Base-by-base conservation (phyloP, 1,140 invertebrate species). In the Drosophila sechellia region DNA sequence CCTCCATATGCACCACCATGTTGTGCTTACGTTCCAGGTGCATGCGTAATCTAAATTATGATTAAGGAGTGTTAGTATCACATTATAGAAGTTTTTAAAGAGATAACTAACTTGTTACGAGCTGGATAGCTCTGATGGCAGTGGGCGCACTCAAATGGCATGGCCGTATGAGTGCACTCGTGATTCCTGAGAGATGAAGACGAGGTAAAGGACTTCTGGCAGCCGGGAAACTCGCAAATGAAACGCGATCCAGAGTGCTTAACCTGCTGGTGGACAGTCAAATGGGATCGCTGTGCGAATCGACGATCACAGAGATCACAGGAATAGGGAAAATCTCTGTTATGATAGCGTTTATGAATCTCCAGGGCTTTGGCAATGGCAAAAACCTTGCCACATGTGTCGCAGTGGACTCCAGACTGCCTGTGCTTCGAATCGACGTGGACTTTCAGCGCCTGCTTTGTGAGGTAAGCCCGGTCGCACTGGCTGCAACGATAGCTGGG, bases 231-330 rank as follows among this genome's bases (percentile, higher is more conserved):
- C 40, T 75, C 58, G 42, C 85, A 90, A 10, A 74, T 39, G 12
- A 78, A 87, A 2, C 83, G 74, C 8, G 63, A 61, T 17, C 69
- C 76, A 22, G 56, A 65, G 37, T 90, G 85, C 12, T 78, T 54
- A 4, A 90, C 77, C 53, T 81, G 63, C 35, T 50, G 58, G 49
- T 86, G 85, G 5, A 81, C 54, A 6, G 58, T 81, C 20, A 90
- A 56, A 66, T 89, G 85, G 8, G 83, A 77, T 31, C 73, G 53
- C 80, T 97, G 96, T 0, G 97, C 96, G 90, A 97, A 97, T 65
- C 96, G 95, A 0, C 95, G 93, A 17, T 95, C 94, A 87, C 96
- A 97, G 75, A 96, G 95, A 34, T 94, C 94, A 81, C 97, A 98
- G 27, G 95, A 93, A 72, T 96, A 97, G 0, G 94, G 94, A 49